Evolutionary conservation across 2,888 invertebrate genomes (phyloP), one percentile per base, ranked within the genome.

Genomic region (Orthosia cruda): DNA sequence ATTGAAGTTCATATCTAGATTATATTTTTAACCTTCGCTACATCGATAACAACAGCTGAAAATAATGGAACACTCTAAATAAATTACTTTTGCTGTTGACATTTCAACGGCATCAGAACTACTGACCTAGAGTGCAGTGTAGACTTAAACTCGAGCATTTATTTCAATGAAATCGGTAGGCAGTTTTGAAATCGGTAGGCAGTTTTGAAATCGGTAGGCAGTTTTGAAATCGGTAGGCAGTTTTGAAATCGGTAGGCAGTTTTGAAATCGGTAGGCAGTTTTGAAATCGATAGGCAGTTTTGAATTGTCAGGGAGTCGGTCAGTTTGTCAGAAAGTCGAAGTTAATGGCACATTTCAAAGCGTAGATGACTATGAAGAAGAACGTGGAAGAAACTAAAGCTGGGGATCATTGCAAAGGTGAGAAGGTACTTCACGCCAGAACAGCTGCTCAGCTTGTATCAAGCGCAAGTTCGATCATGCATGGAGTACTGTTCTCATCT

Each of bases 1-100:
- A 82, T 65, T 59, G 20, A 65, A 61, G 47, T 52, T 67, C 40
- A 55, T 61, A 81, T 61, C 59, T 73, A 64, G 77, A 77, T 80
- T 20, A 13, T 52, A 32, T 9, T 50, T 18, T 11, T 47, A 49
- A 45, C 57, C 62, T 74, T 63, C 57, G 5, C 0, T 15, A 49
- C 13, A 59, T 64, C 54, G 63, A 80, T 59, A 15, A 12, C 18
- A 58, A 23, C 2, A 58, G 23, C 57, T 23, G 20, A 63, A 57
- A 71, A 54, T 40, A 40, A 7, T 54, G 20, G 77, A n/a, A 13
- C 40, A 12, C 0, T 18, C 0, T 3, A 3, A 61, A n/a, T 69
- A 47, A 7, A 15, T 16, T 47, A 26, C 2, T 23, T 47, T 71
- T 40, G n/a, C 7, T n/a, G 57, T 71, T 57, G 71, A 71, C 13